A percentile compares a stretch with the other conserved stretches of the same genome.
phyloP scores from a whole-genome alignment of 2,888 invertebrate genomes.

The Anorthoa munda region DNA sequence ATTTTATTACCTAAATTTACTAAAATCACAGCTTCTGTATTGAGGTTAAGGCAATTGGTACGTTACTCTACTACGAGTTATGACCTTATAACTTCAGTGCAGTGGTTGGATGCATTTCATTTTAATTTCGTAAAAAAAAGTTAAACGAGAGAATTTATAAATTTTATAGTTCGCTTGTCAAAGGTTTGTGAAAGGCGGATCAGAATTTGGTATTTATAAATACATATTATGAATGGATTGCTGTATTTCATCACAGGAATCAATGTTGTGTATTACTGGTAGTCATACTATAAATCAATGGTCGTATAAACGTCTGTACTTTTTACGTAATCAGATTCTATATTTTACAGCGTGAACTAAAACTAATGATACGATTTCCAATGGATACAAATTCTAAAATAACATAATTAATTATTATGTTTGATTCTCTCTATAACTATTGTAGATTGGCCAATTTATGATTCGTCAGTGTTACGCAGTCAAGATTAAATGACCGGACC shows the following conservation, averaged over 20 bases:
- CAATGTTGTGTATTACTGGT: slow-evolving; percentile 29
- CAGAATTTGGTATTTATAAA: slow-evolving; percentile 5
- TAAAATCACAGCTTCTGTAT: slow-evolving; percentile 14
- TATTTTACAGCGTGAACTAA: slow-evolving; percentile 21
- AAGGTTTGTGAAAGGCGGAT: slow-evolving; percentile 21
- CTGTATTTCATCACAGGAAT: slow-evolving; percentile 18
- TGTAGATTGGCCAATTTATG: slow-evolving; percentile 37
- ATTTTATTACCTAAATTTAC: not conserved
- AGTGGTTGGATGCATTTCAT: slow-evolving; percentile 9
- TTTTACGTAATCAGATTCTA: slow-evolving; percentile 35
- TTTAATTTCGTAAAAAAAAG: slow-evolving; percentile 17
- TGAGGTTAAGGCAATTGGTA: slow-evolving; percentile 19
- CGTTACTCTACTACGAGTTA: slow-evolving; percentile 16
- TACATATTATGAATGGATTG: slow-evolving; percentile 10
- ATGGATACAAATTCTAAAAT: not conserved
- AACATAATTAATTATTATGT: not conserved
- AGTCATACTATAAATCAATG: slow-evolving; percentile 38
- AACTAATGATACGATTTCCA: slow-evolving; percentile 8
- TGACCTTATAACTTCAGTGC: slow-evolving; percentile 19
- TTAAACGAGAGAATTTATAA: slow-evolving; percentile 16
- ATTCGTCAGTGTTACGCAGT: slow-evolving; percentile 45
- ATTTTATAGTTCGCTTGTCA: slow-evolving; percentile 31
- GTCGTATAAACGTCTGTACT: slow-evolving; percentile 25
- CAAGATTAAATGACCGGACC: slow-evolving; percentile 49
- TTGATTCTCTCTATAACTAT: slow-evolving; percentile 18